Evolutionary conservation across 2,113 vertebrate species (phyloP).

Genomic region (Leptobrachium leishanense): DNA sequence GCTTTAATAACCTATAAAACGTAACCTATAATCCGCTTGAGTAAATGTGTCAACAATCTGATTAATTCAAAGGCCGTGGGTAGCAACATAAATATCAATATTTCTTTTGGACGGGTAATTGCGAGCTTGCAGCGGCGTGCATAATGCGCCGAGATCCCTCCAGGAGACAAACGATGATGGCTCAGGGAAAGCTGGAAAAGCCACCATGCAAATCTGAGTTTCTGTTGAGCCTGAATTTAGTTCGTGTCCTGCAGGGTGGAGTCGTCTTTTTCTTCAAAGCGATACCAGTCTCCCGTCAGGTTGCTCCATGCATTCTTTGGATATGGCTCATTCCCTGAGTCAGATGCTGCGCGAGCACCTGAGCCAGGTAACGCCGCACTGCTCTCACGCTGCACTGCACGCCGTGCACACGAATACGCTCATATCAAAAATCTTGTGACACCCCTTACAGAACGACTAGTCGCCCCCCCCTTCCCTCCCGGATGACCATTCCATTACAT

Average conservation of each 20-base stretch:
- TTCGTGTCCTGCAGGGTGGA: conserved; percentile 35
- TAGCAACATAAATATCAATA: neutral
- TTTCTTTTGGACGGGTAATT: neutral
- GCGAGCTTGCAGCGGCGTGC: conserved; percentile 16
- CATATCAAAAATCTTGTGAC: no score
- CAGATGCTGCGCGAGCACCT: conserved; percentile 11
- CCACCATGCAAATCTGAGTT: conserved; percentile 46
- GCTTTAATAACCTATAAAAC: neutral
- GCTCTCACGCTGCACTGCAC: neutral
- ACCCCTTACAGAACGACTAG: no score
- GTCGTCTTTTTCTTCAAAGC: conserved; percentile 27
- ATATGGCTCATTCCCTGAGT: conserved; percentile 37
- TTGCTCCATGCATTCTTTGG: conserved; percentile 33
- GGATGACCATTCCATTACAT: no score
- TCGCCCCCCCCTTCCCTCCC: no score
- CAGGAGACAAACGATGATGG: conserved; percentile 39
- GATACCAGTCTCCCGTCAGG: conserved; percentile 16
- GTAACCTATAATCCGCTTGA: neutral
- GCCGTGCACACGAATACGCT: no score
- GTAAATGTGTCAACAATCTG: neutral
- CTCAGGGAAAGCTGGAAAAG: conserved; percentile 45
- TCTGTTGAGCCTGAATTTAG: conserved; percentile 46
- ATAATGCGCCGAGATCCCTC: conserved; percentile 23
- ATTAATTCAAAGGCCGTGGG: neutral
- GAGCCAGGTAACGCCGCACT: neutral